phyloP scores from a whole-genome alignment of 2,113 vertebrate species.

The Ondatra zibethicus region DNA sequence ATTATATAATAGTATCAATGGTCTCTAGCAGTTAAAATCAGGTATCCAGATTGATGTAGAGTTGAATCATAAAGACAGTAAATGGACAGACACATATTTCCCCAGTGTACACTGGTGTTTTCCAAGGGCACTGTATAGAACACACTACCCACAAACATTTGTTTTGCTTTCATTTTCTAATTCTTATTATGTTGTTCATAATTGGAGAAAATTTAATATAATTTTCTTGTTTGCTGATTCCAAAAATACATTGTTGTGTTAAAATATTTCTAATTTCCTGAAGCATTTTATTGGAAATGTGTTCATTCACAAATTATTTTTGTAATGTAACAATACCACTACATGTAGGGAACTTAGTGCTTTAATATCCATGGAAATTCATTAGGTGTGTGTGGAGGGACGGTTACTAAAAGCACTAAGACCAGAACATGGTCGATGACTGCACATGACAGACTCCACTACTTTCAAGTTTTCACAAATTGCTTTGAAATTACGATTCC shows the following conservation, averaged over 20 bases:
- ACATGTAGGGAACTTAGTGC: not conserved
- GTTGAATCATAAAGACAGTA: not conserved
- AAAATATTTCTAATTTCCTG: conserved; percentile 2
- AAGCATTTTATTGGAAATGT: not conserved
- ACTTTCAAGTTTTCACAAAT: conserved; percentile 24
- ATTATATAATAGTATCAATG: conserved; percentile 26
- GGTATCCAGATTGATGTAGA: not conserved
- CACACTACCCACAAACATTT: not conserved
- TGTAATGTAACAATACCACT: not conserved
- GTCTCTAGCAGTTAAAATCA: not conserved
- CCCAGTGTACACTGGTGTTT: not conserved
- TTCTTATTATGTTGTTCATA: not conserved
- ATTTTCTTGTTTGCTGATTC: not conserved
- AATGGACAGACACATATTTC: not conserved
- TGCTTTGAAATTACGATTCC: not conserved
- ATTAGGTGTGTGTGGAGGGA: not conserved
- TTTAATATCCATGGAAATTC: not conserved
- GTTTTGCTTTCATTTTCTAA: not conserved
- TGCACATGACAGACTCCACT: not conserved
- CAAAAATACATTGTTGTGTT: not conserved
- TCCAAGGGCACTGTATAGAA: not conserved
- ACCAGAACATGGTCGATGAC: not conserved
- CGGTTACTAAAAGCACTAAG: not conserved
- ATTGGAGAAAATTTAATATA: not conserved
- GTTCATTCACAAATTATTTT: conserved; percentile 20